Evolutionary conservation across 2,113 vertebrate genomes (phyloP), one percentile per base, ranked within the genome.

Genomic region (Hemiscyllium ocellatum): DNA sequence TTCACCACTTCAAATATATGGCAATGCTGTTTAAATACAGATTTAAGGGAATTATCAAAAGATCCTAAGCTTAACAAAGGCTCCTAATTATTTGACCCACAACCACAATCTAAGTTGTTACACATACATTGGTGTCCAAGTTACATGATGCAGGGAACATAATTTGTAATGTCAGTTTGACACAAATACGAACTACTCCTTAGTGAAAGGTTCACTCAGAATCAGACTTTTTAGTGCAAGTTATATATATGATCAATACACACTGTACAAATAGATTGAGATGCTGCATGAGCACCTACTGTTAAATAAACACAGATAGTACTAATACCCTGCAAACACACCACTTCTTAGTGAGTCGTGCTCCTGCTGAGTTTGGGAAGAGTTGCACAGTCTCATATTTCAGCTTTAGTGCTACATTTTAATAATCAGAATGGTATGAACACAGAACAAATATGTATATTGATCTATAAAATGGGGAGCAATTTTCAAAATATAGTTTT

Each of bases 21-120:
- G 68, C 15, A 47, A 72, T 95, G 20, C 68, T 50, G 56, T 52
- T 33, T 17, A 7, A 76, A 95, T 95, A 70, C n/a, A 66, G 29
- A 52, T 95, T 95, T 95, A 52, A 95, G 26, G 42, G 91, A 95
- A 95, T 42, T 72, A 68, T 42, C 66, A 72, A 1, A 95, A 72
- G 47, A 33, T 95, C n/a, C 66, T 47, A 70, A 72, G 24, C 68
- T 37, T 2, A 47, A 47, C 42, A 2, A 33, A 68, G 15, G 15
- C 65, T 37, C 10, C 42, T 42, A 72, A 37, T 37, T 95, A 42
- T 13, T 61, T 15, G 20, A 33, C 52, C 52, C 70, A 72, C 94
- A 95, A n/a, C 19, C 69, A 50, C 70, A 6, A 72, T 70, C 69
- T 52, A 50, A 72, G 61, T n/a, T 20, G 68, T 76, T 76, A 95